These are phyloP conservation scores for Epistrophe grossulariae DNA, from an alignment of 2,888 invertebrate genomes.

Conservation along the genomic window DNA sequence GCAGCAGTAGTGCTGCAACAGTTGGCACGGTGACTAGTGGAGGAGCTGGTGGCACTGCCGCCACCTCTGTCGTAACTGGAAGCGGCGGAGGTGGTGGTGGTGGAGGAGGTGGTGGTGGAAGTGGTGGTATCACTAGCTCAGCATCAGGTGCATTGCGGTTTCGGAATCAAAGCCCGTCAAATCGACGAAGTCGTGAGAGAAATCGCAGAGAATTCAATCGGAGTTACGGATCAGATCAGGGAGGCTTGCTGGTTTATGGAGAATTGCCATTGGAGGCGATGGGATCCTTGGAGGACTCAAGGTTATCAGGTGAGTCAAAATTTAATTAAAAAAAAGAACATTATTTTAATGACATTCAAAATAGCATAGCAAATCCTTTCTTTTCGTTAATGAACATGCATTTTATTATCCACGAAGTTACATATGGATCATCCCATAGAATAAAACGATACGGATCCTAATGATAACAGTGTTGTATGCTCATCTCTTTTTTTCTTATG, in stretches of 20 bases:
- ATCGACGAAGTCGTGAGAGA: slow-evolving; percentile 82
- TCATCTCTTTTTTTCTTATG: too few species aligned
- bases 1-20: slow-evolving; percentile 78
- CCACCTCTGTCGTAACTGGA: slow-evolving; percentile 78
- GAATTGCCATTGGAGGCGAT: slow-evolving; percentile 78
- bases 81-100: slow-evolving; percentile 79
- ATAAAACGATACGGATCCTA: too few species aligned
- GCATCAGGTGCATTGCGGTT: slow-evolving; percentile 79
- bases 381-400: background rate
- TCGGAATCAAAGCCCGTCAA: slow-evolving; percentile 84
- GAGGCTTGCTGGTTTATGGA: slow-evolving; percentile 82
- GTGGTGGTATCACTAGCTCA: slow-evolving; percentile 63
- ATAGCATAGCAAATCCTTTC: background rate
- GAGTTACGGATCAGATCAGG: slow-evolving; percentile 82
- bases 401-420: too few species aligned
- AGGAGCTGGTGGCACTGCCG: slow-evolving; percentile 69
- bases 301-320: slow-evolving; percentile 80
- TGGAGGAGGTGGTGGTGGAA: slow-evolving; percentile 72
- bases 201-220: slow-evolving; percentile 80
- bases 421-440: too few species aligned
- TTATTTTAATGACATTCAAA: background rate
- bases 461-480: too few species aligned
- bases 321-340: background rate
- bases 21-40: slow-evolving; percentile 78
- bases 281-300: slow-evolving; percentile 82